Evolutionary conservation across 1,140 invertebrate genomes (phyloP).

Genomic region (Plectus sambesii): DNA sequence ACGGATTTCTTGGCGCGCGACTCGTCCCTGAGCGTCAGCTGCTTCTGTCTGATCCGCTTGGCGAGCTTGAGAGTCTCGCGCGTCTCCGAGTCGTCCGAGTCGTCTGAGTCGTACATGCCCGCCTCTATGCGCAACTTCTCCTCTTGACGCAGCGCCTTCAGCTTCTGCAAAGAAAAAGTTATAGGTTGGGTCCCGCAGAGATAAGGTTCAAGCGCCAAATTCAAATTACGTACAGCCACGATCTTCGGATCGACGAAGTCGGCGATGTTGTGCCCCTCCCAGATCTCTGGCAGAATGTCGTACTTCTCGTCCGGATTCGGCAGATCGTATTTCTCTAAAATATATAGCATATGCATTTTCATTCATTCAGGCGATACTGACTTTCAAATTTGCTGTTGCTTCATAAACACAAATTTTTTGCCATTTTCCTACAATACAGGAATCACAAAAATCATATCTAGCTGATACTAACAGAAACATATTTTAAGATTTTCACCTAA

Average conservation of each 20-base stretch:
- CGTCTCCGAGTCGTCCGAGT: conserved; percentile 74
- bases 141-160: conserved; percentile 76
- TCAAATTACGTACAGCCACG: conserved; percentile 57
- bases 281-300: conserved; percentile 90
- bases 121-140: conserved; percentile 70
- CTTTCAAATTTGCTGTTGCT: not conserved
- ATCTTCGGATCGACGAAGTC: conserved; percentile 96
- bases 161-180: conserved; percentile 56
- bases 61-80: conserved; percentile 70
- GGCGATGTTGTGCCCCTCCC: conserved; percentile 93
- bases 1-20: conserved; percentile 58
- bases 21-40: conserved; percentile 56
- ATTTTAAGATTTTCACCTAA: no score
- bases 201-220: conserved; percentile 1
- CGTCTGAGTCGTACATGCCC: conserved; percentile 71
- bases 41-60: conserved; percentile 72
- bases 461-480: no score
- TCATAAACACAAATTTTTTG: no score
- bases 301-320: conserved; percentile 71
- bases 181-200: conserved; percentile 6
- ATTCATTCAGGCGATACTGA: not conserved
- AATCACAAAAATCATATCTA: no score
- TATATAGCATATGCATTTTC: not conserved
- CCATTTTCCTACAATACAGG: no score
- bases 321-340: conserved; percentile 72